phyloP scores from a whole-genome alignment of 2,888 invertebrate species.

The Pheosia tremula region DNA sequence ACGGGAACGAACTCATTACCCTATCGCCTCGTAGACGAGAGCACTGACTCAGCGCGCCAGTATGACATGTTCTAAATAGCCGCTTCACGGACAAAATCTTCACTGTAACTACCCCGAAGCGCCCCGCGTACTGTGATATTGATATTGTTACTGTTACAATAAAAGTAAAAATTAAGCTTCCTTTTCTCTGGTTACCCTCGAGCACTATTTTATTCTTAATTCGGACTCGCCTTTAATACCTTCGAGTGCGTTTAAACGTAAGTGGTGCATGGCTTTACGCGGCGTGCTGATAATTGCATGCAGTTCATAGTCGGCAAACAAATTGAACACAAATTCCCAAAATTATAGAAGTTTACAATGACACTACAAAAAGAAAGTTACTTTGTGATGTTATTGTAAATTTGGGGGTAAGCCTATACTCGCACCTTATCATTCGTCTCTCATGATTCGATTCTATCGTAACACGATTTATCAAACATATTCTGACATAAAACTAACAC shows the following conservation, averaged over 20 bases:
- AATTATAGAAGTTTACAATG: too few relatives aligned
- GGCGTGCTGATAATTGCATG: conserved; percentile 75
- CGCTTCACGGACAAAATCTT: conserved; percentile 65
- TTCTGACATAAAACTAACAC: conserved; percentile 39
- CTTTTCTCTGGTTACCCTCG: conserved; percentile 66
- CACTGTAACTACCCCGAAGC: conserved; percentile 74
- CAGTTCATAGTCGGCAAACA: conserved; percentile 61
- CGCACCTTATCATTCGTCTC: conserved; percentile 51
- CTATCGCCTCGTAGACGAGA: conserved; percentile 61
- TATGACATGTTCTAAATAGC: conserved; percentile 58
- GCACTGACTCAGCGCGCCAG: conserved; percentile 66
- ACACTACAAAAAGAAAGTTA: too few relatives aligned
- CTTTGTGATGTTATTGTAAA: too few relatives aligned
- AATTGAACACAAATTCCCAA: conserved; percentile 41
- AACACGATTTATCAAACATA: conserved; percentile 46
- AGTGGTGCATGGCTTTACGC: conserved; percentile 82
- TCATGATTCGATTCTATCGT: conserved; percentile 46
- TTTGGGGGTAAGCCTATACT: conserved; percentile 31
- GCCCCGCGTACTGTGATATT: conserved; percentile 84
- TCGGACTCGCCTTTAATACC: conserved; percentile 57
- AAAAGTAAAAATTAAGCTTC: conserved; percentile 71
- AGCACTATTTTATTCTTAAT: conserved; percentile 60
- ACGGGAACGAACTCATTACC: conserved; percentile 55
- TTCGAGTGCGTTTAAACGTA: conserved; percentile 67
- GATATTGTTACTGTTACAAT: conserved; percentile 83